Conservation (phyloP, 2,888 invertebrate genomes). For the Trichopria drosophilae region DNA sequence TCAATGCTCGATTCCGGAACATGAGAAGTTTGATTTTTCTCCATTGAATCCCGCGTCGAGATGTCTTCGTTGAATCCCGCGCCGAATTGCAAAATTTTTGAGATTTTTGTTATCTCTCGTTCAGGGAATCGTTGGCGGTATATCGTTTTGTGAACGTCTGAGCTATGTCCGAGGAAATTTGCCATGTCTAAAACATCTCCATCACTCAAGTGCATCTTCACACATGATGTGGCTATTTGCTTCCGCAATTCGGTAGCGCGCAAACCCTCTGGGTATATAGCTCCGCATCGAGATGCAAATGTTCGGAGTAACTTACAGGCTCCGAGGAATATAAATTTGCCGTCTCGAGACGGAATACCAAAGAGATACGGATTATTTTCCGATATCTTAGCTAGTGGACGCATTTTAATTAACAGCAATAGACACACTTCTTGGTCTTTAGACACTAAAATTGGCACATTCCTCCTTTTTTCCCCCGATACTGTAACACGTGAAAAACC, state of each 20-base stretch:
- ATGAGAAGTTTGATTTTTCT: no score
- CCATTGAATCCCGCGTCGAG: no score
- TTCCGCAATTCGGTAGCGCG: constrained; percentile 1
- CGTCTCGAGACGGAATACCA: not conserved
- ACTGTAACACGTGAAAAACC: not conserved
- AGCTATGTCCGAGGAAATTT: not conserved
- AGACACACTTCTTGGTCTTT: not conserved
- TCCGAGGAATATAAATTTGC: not conserved
- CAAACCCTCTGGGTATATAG: not conserved
- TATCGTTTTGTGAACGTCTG: not conserved
- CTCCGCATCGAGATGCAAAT: constrained; percentile 3
- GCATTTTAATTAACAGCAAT: not conserved
- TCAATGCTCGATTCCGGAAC: no score
- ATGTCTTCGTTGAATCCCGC: no score
- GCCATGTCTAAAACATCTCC: not conserved
- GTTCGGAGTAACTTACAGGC: not conserved
- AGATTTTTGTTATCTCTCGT: not conserved
- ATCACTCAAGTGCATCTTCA: not conserved
- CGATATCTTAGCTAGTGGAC: not conserved
- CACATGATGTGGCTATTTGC: constrained; percentile 3
- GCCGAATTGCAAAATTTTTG: not conserved
- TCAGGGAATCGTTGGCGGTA: constrained; percentile 1
- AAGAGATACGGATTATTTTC: not conserved
- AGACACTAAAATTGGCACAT: not conserved
- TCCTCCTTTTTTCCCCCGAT: not conserved